These are phyloP conservation scores for Microctenopoma stevenorrisi DNA, from an alignment of 2,797 vertebrate species.

Conservation along the genomic window DNA sequence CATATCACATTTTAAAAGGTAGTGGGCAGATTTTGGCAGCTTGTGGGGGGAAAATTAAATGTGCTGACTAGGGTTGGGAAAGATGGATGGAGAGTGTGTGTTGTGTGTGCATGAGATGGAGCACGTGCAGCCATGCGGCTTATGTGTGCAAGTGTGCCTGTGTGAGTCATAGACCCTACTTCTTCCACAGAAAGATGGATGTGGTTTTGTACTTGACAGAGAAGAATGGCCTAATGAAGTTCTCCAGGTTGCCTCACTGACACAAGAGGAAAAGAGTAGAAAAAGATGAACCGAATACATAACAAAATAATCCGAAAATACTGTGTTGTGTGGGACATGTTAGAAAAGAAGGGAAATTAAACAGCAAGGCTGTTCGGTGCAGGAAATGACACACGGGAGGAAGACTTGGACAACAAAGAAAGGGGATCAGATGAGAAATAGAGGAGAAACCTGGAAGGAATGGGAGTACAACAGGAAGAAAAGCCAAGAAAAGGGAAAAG, in stretches of 20 bases:
- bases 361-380: slow-evolving; percentile 57
- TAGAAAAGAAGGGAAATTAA: slow-evolving; percentile 64
- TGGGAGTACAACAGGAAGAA: slow-evolving; percentile 1
- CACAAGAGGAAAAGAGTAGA: slow-evolving; percentile 42
- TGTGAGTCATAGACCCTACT: slow-evolving; percentile 74
- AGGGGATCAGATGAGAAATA: slow-evolving; percentile 5
- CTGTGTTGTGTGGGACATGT: slow-evolving; percentile 6
- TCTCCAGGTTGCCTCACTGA: slow-evolving; percentile 69
- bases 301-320: slow-evolving; percentile 43
- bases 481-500: slow-evolving; percentile 26
- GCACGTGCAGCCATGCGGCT: slow-evolving; percentile 21
- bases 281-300: slow-evolving; percentile 30
- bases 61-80: slow-evolving; percentile 65
- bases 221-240: slow-evolving; percentile 78
- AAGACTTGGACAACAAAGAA: slow-evolving; percentile 3
- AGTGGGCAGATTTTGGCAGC: slow-evolving; percentile 67
- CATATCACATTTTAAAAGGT: slow-evolving; percentile 68
- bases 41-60: slow-evolving; percentile 63
- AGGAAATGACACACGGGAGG: slow-evolving; percentile 72
- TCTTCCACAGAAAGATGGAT: slow-evolving; percentile 75
- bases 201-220: slow-evolving; percentile 78
- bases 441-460: slow-evolving; percentile 1
- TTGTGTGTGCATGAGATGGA: slow-evolving; percentile 8
- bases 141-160: slow-evolving; percentile 30
- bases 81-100: slow-evolving; percentile 58